Percentiles rank a stretch among this genome's conserved stretches.
Conservation (phyloP, 1,140 invertebrate species). For the Maniola jurtina region DNA sequence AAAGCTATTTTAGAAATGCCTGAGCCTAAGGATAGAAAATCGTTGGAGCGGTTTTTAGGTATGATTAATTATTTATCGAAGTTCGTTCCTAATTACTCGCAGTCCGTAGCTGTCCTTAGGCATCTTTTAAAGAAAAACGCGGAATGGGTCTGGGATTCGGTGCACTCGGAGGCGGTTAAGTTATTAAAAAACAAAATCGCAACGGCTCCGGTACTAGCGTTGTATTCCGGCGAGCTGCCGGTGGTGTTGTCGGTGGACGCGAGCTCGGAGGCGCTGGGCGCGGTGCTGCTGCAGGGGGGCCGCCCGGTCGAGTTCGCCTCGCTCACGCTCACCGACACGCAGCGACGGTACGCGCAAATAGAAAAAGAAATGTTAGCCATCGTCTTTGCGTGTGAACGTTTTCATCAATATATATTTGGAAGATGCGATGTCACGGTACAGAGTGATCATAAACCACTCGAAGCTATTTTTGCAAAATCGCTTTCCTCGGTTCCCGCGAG, state of each 20-base stretch:
- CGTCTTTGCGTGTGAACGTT: constrained; percentile 30
- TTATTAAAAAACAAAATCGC: not conserved
- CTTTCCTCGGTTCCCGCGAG: constrained; percentile 25
- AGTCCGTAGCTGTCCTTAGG: constrained; percentile 24
- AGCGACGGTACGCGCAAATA: constrained; percentile 28
- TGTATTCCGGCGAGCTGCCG: not conserved
- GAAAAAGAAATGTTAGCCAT: constrained; percentile 35
- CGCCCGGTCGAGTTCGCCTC: constrained; percentile 24
- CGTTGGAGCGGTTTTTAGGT: constrained; percentile 27
- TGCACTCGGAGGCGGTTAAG: not conserved
- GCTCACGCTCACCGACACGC: constrained; percentile 29
- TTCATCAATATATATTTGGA: constrained; percentile 33
- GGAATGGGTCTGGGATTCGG: not conserved
- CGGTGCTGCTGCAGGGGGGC: constrained; percentile 20
- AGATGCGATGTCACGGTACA: constrained; percentile 21
- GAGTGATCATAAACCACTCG: constrained; percentile 36
- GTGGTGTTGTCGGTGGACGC: constrained; percentile 20
- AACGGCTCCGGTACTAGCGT: not conserved
- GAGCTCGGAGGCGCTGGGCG: constrained; percentile 18
- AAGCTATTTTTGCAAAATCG: constrained; percentile 32
- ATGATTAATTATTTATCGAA: constrained; percentile 28
- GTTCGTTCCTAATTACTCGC: constrained; percentile 33
- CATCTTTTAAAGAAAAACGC: not conserved
- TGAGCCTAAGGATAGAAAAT: constrained; percentile 8
- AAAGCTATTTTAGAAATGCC: constrained; percentile 22